Evolutionary conservation across 1,140 invertebrate species (phyloP).

Genomic region (Eulimnadia texana): DNA sequence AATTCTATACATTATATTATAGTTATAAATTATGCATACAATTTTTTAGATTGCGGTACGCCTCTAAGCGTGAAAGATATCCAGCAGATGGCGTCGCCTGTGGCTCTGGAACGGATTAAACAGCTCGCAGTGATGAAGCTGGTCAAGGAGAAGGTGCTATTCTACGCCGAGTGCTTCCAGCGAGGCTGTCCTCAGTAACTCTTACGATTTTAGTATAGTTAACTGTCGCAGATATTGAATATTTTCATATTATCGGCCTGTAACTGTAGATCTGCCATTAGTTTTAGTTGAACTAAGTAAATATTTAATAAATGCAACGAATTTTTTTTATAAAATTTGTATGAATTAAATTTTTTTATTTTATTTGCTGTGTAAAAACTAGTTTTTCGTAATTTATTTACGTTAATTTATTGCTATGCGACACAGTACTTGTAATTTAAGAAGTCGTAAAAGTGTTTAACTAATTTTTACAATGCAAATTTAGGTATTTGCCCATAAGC

Average conservation of each 20-base stretch:
- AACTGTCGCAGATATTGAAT: too few species aligned
- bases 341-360: too few species aligned
- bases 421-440: too few species aligned
- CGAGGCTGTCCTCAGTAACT: conserved; percentile 4
- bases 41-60: neutral
- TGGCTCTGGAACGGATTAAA: neutral
- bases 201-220: neutral
- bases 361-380: too few species aligned
- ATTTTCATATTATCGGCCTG: too few species aligned
- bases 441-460: neutral
- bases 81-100: neutral
- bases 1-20: neutral
- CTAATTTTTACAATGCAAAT: neutral
- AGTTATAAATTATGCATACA: neutral
- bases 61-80: neutral
- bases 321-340: too few species aligned
- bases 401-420: too few species aligned
- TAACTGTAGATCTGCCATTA: too few species aligned
- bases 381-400: too few species aligned
- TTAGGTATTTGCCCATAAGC: neutral
- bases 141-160: neutral
- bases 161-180: neutral
- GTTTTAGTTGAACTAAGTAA: too few species aligned
- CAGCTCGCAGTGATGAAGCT: neutral
- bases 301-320: too few species aligned